Evolutionary conservation across 2,888 invertebrate species (phyloP), one percentile per base, ranked within the genome.

Genomic region (Cheilosia impressa): DNA sequence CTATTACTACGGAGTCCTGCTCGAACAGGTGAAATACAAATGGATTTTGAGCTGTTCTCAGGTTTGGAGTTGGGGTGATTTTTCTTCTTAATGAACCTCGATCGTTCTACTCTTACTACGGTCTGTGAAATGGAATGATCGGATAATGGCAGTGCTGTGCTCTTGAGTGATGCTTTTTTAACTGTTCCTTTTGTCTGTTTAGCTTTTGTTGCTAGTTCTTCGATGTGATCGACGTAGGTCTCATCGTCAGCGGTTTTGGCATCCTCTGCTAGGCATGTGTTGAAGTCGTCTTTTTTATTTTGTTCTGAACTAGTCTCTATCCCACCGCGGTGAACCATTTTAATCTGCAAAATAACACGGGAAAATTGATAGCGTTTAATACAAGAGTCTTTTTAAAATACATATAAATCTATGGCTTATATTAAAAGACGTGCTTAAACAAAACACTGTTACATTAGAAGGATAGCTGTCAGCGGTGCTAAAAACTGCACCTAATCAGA

Each of bases 291-390:
- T 69, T 81, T 87, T 76, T 76, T 78, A 76, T 80, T 82, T 77
- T 83, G 75, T 50, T 71, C 80, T 68, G 78, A 78, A 65, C 43
- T 83, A 55, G 62, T 78, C 62, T 80, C 79, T 87, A 88, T 83
- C 81, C 87, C 87, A 83, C 88, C 87, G 75, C 89, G 88, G 87
- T 89, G 88, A 82, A 89, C 89, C 89, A 89, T 89, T 88, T 89
- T 89, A 88, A 79, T 87, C 88, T 88, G 78, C 41, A 87, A 88
- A 73, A 55, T 15, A 76, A 63, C 24, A 63, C 34, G 47, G 45
- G 43, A 52, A 62, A 71, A 10, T 19, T 63, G 57, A 47, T 58
- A n/a, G 17, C 9, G 17, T 13, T 38, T 15, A 15, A 27, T 19
- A 58, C 47, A 47, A n/a, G 5, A 17, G 17, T 7, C 7, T 15